phyloP scores from a whole-genome alignment of 53 echinoderm and acorn worm genomes.

The Actinopyga echinites region DNA sequence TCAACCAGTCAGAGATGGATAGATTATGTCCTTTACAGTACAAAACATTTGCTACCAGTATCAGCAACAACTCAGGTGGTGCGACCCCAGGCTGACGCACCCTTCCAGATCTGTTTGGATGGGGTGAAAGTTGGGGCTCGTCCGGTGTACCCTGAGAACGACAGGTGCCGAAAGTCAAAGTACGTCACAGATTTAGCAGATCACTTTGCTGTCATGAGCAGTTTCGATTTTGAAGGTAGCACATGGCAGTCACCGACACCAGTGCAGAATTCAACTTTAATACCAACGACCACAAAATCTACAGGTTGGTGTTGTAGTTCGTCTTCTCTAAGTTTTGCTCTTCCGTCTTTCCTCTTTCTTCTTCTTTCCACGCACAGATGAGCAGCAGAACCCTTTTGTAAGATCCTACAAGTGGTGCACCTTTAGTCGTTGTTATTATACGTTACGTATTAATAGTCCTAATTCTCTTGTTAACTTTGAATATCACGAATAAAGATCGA shows the following conservation, averaged over 20 bases:
- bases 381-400: too few species aligned
- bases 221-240: slow-evolving; percentile 53
- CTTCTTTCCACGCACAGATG: too few species aligned
- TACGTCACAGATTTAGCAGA: slow-evolving; percentile 76
- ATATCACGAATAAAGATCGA: neutral
- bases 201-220: slow-evolving; percentile 76
- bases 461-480: too few species aligned
- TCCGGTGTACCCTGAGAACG: slow-evolving; percentile 63
- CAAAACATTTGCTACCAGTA: slow-evolving; percentile 58
- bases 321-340: too few species aligned
- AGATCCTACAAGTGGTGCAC: too few species aligned
- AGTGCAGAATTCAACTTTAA: neutral
- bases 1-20: slow-evolving; percentile 56
- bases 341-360: too few species aligned
- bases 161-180: slow-evolving; percentile 49
- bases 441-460: too few species aligned
- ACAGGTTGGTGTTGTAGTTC: too few species aligned
- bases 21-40: slow-evolving; percentile 78
- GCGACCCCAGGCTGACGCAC: slow-evolving; percentile 34
- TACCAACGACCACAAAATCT: neutral
- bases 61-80: slow-evolving; percentile 54
- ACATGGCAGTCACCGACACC: slow-evolving; percentile 4
- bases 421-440: too few species aligned
- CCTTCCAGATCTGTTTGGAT: slow-evolving; percentile 64
- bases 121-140: slow-evolving; percentile 23